Percentiles rank a stretch among this genome's conserved stretches.
These are phyloP conservation scores for Enteromius mattozi DNA, from an alignment of 2,797 vertebrate species.

Conservation along the genomic window DNA sequence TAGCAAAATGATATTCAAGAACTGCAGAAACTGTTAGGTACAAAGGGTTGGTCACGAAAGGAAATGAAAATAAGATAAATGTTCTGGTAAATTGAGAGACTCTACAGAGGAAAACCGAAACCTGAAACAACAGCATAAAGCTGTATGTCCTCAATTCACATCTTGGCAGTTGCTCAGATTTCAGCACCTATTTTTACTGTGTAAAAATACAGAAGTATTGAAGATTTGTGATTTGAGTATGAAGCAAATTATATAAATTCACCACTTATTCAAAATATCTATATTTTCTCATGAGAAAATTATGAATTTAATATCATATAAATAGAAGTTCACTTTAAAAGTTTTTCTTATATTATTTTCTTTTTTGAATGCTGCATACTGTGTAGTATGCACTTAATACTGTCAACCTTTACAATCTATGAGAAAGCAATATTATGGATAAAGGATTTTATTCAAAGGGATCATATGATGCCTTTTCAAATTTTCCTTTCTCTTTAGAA, in stretches of 20 bases:
- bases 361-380: background rate
- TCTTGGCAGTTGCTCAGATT: constrained; percentile 35
- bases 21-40: background rate
- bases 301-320: too few relatives aligned
- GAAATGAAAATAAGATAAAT: constrained; percentile 16
- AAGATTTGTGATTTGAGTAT: background rate
- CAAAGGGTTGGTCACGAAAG: background rate
- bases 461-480: too few relatives aligned
- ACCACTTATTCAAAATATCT: background rate
- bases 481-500: too few relatives aligned
- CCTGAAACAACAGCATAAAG: constrained; percentile 32
- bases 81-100: background rate
- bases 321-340: too few relatives aligned
- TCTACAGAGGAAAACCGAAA: constrained; percentile 5
- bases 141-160: constrained; percentile 22
- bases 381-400: background rate
- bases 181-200: constrained; percentile 35
- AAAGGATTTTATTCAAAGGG: too few relatives aligned
- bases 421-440: background rate
- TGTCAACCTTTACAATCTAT: background rate
- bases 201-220: constrained; percentile 26
- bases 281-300: too few relatives aligned
- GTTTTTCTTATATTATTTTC: background rate
- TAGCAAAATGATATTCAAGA: background rate
- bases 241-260: background rate